These are phyloP conservation scores for Lophius piscatorius DNA, from an alignment of 2,113 vertebrate species.

Conservation along the genomic window DNA sequence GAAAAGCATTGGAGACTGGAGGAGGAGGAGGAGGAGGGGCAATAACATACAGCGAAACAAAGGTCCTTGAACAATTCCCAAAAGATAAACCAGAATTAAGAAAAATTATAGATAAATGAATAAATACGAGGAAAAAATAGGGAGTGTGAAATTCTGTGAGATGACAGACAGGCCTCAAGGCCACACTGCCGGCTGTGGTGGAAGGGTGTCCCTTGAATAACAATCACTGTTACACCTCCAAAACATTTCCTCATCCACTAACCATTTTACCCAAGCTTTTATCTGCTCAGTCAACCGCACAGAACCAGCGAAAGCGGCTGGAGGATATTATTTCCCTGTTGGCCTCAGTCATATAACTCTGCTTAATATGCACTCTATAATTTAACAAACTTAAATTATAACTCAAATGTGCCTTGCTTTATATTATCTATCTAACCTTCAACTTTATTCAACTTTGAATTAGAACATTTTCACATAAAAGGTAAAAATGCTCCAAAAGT, in stretches of 20 bases:
- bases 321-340: slow-evolving; percentile 86
- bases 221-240: slow-evolving; percentile 82
- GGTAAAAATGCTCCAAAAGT: slow-evolving; percentile 63
- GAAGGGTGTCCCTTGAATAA: slow-evolving; percentile 82
- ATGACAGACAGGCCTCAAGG: slow-evolving; percentile 80
- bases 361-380: slow-evolving; percentile 85
- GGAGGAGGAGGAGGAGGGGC: slow-evolving; percentile 5
- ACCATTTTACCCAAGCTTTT: slow-evolving; percentile 81
- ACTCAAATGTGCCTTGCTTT: slow-evolving; percentile 73
- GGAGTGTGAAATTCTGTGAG: slow-evolving; percentile 76
- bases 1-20: slow-evolving; percentile 54
- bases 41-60: slow-evolving; percentile 73
- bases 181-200: slow-evolving; percentile 67
- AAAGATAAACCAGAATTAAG: slow-evolving; percentile 78
- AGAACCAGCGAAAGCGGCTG: slow-evolving; percentile 75
- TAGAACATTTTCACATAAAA: slow-evolving; percentile 74
- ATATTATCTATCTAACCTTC: slow-evolving; percentile 81
- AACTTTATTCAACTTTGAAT: slow-evolving; percentile 83
- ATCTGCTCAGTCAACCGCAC: slow-evolving; percentile 82
- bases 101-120: slow-evolving; percentile 77
- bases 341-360: slow-evolving; percentile 82
- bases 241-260: slow-evolving; percentile 83
- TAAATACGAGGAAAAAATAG: slow-evolving; percentile 64
- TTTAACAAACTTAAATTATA: slow-evolving; percentile 83
- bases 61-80: slow-evolving; percentile 75